These are phyloP conservation scores for Liopterus haemorrhoidalis DNA, from an alignment of 2,888 invertebrate species.

Conservation along the genomic window DNA sequence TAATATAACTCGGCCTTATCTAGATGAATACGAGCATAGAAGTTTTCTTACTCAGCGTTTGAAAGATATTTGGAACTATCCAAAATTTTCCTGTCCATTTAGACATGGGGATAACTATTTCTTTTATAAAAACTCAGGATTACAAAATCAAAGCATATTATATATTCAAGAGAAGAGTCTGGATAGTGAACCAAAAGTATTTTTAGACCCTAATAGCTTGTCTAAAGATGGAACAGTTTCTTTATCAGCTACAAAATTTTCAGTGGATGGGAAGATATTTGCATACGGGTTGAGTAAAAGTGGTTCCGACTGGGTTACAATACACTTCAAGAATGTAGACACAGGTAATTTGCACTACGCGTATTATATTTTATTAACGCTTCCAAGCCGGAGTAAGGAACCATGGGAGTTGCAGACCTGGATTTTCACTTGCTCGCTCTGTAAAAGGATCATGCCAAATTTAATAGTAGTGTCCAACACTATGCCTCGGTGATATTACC, in stretches of 20 bases:
- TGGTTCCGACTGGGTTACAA: slow-evolving; percentile 95
- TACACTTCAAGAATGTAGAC: slow-evolving; percentile 71
- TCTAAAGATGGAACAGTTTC: slow-evolving; percentile 89
- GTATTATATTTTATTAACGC: slow-evolving; percentile 15
- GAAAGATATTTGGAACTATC: slow-evolving; percentile 91
- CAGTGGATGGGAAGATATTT: slow-evolving; percentile 82
- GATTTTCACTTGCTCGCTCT: not conserved
- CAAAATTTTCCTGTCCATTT: slow-evolving; percentile 87
- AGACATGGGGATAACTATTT: slow-evolving; percentile 81
- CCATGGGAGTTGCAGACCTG: not conserved
- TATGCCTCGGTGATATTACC: no score
- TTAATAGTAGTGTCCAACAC: no score
- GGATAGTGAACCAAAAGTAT: slow-evolving; percentile 70
- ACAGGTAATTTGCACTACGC: slow-evolving; percentile 50
- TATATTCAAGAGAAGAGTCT: slow-evolving; percentile 75
- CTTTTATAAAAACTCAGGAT: slow-evolving; percentile 86
- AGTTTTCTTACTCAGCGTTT: slow-evolving; percentile 69
- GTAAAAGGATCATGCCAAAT: not conserved
- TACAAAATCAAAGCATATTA: slow-evolving; percentile 96
- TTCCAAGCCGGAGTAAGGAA: no score
- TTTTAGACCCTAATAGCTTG: slow-evolving; percentile 90
- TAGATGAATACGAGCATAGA: slow-evolving; percentile 70
- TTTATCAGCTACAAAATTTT: slow-evolving; percentile 68
- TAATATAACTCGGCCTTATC: slow-evolving; percentile 76
- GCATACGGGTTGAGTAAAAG: slow-evolving; percentile 89